A percentile compares a stretch with the other conserved stretches of the same genome.
These are phyloP conservation scores for Salarias fasciatus DNA, from an alignment of 2,797 vertebrate species.

Conservation along the genomic window DNA sequence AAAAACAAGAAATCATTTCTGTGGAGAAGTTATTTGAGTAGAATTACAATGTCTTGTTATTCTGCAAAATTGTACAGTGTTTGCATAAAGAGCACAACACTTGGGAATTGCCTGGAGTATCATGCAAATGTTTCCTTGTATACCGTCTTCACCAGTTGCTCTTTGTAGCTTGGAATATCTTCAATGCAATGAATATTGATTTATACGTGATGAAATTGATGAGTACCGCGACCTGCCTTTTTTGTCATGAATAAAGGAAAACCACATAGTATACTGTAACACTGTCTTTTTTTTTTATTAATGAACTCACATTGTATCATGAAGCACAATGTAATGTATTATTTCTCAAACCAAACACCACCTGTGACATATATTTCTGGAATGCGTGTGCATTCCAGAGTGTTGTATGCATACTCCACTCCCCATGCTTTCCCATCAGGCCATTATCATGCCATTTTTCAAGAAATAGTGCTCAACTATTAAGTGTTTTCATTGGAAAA, in stretches of 20 bases:
- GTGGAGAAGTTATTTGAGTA: constrained; percentile 63
- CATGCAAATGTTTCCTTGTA: constrained; percentile 61
- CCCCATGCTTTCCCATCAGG: no score
- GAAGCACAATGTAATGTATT: no score
- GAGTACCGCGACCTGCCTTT: background rate
- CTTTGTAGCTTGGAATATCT: constrained; percentile 45
- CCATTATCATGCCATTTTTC: no score
- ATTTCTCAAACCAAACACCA: no score
- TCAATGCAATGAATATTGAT: constrained; percentile 51
- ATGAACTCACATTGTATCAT: no score
- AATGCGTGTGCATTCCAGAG: no score
- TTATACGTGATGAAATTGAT: constrained; percentile 18
- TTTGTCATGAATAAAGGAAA: constrained; percentile 18
- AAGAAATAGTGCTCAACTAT: no score
- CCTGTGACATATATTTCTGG: no score
- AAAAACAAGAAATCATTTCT: constrained; percentile 73
- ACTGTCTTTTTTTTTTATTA: no score
- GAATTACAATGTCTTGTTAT: constrained; percentile 74
- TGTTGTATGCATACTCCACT: no score
- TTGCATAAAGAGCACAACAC: constrained; percentile 69
- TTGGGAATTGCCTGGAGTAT: constrained; percentile 60
- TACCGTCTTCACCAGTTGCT: constrained; percentile 31
- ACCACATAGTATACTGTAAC: background rate
- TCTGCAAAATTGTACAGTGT: constrained; percentile 67
- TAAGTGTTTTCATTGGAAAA: no score